A percentile compares a stretch with the other conserved stretches of the same genome.
Conservation (phyloP, 2,888 invertebrate species). For the Anarsia innoxiella region DNA sequence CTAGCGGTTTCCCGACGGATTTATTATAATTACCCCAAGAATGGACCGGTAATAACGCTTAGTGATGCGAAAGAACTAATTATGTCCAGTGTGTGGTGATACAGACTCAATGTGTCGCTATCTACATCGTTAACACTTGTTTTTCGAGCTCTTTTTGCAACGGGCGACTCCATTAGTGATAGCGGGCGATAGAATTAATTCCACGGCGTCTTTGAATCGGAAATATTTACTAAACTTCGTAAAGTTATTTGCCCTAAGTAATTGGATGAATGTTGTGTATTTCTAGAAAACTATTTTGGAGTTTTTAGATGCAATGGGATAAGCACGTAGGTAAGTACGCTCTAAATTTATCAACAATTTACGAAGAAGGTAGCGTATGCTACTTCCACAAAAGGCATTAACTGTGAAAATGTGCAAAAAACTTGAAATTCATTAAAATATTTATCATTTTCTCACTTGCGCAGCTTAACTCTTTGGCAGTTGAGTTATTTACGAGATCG, state of each 20-base stretch:
- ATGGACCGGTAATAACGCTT: constrained; percentile 17
- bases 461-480: constrained; percentile 21
- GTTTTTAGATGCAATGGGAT: no score
- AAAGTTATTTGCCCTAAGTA: no score
- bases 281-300: no score
- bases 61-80: constrained; percentile 11
- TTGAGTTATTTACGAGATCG: constrained; percentile 22
- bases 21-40: constrained; percentile 34
- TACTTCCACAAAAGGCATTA: constrained; percentile 16
- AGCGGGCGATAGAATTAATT: constrained; percentile 2
- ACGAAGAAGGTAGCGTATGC: constrained; percentile 6
- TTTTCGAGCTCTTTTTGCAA: constrained; percentile 4
- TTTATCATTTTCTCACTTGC: constrained; percentile 29
- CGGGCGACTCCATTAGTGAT: neutral
- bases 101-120: constrained; percentile 9
- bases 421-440: constrained; percentile 28
- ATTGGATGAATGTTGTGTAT: no score
- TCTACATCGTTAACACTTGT: constrained; percentile 10
- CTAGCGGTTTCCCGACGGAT: constrained; percentile 22
- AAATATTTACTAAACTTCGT: no score
- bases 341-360: constrained; percentile 5
- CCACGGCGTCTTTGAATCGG: neutral
- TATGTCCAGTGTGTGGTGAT: constrained; percentile 4
- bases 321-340: neutral
- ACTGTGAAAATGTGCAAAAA: constrained; percentile 29